Conservation (phyloP, 2,113 vertebrate genomes). For the Lasiurus cinereus region DNA sequence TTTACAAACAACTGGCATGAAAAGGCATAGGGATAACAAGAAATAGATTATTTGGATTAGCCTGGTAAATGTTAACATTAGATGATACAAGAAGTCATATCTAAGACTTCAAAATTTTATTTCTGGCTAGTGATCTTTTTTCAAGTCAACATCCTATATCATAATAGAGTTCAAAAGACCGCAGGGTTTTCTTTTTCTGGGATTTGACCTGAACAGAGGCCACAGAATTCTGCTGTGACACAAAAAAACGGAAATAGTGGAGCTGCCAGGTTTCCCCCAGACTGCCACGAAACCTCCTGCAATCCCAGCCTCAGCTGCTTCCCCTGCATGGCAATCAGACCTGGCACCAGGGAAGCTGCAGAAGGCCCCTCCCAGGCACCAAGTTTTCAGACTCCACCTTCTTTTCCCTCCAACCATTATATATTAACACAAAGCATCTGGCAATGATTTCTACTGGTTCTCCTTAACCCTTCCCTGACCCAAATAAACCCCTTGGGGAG, state of each 20-base stretch:
- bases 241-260: neutral
- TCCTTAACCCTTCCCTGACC: neutral
- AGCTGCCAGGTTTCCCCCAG: too few relatives aligned
- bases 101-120: neutral
- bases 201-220: neutral
- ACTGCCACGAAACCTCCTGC: neutral
- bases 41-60: neutral
- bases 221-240: conserved; percentile 17
- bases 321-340: neutral
- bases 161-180: neutral
- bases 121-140: conserved; percentile 36
- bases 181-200: neutral
- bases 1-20: neutral
- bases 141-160: neutral
- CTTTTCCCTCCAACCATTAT: neutral
- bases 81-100: neutral
- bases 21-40: neutral
- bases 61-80: neutral
- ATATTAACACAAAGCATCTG: neutral
- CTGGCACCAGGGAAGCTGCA: neutral
- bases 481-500: neutral
- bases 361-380: neutral
- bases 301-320: neutral
- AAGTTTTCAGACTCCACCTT: neutral
- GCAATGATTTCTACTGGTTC: neutral